These are phyloP conservation scores for Temnothorax ravouxi DNA, from an alignment of 2,888 invertebrate species.

Conservation along the genomic window DNA sequence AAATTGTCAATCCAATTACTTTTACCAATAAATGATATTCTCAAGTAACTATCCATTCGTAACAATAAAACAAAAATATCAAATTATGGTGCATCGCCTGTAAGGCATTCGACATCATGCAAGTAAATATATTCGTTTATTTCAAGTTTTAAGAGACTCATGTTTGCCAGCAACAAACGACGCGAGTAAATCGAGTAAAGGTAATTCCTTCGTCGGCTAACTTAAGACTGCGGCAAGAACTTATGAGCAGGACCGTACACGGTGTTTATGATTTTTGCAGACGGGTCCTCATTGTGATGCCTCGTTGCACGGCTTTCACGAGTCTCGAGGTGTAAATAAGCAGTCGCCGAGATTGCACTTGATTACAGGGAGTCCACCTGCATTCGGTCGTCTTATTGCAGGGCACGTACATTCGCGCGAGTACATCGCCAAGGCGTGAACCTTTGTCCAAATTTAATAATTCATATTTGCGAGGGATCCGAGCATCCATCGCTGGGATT, in stretches of 20 bases:
- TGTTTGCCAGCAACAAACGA: conserved; percentile 34
- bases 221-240: conserved; percentile 56
- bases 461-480: conserved; percentile 73
- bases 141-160: conserved; percentile 20
- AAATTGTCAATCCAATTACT: neutral
- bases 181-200: conserved; percentile 54
- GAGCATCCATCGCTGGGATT: conserved; percentile 41
- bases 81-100: neutral
- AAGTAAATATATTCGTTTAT: conserved; percentile 15
- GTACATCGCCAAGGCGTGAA: conserved; percentile 71
- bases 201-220: conserved; percentile 60
- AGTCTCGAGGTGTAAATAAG: conserved; percentile 82
- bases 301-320: conserved; percentile 71
- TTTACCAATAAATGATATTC: neutral
- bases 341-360: conserved; percentile 83
- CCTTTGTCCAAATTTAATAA: conserved; percentile 78
- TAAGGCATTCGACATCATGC: neutral
- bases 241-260: conserved; percentile 69
- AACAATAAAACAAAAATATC: neutral
- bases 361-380: conserved; percentile 80
- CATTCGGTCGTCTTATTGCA: conserved; percentile 73
- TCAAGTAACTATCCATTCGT: neutral
- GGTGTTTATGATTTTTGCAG: conserved; percentile 83
- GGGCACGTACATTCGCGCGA: conserved; percentile 50
- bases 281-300: conserved; percentile 73